A percentile compares a stretch with the other conserved stretches of the same genome.
These are phyloP conservation scores for Elephas maximus DNA, from an alignment of 2,113 vertebrate genomes.

Conservation along the genomic window DNA sequence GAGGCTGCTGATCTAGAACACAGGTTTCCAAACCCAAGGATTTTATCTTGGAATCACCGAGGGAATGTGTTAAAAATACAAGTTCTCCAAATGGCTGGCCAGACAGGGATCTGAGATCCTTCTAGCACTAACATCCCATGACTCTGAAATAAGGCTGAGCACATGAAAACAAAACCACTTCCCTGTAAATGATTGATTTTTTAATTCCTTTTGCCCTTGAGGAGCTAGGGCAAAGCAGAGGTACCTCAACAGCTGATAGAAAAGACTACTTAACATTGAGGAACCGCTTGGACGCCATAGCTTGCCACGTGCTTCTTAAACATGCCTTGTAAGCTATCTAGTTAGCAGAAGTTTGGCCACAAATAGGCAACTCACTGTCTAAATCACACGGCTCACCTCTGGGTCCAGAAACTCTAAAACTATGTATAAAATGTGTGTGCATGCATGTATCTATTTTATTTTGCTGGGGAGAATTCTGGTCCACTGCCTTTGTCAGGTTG, in stretches of 20 bases:
- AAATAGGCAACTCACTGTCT: neutral
- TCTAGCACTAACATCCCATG: neutral
- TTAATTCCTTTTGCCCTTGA: conserved; percentile 68
- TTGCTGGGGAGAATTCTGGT: neutral
- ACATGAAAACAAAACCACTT: conserved; percentile 66
- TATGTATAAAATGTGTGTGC: neutral
- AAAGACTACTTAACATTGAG: neutral
- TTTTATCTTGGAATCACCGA: neutral
- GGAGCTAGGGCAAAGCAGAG: neutral
- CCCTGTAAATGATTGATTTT: conserved; percentile 25
- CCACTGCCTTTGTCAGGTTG: neutral
- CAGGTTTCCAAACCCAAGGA: neutral
- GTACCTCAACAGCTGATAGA: neutral
- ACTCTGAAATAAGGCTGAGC: conserved; percentile 36
- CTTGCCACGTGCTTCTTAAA: neutral
- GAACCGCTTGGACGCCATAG: neutral
- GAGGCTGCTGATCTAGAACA: neutral
- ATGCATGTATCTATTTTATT: neutral
- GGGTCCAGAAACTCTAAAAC: neutral
- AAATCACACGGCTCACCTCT: neutral
- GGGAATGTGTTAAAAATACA: neutral
- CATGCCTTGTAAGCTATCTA: neutral
- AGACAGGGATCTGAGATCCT: neutral
- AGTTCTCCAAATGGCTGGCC: neutral
- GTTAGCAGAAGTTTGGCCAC: neutral